These are phyloP conservation scores for Clanis bilineata DNA, from an alignment of 2,888 invertebrate genomes.

Conservation along the genomic window DNA sequence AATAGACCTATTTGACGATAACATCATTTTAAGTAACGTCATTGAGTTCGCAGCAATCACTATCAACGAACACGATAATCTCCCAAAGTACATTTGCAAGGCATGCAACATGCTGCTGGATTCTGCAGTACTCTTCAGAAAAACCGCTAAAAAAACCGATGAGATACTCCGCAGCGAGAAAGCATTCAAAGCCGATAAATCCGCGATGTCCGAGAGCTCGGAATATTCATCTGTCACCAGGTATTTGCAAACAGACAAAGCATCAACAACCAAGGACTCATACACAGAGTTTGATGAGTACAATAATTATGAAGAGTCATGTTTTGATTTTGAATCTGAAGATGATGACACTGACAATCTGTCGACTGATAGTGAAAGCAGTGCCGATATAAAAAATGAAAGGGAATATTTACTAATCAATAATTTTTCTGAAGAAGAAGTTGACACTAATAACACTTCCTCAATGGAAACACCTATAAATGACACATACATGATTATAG, in stretches of 20 bases:
- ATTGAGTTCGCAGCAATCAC: constrained; percentile 28
- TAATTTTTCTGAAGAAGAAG: constrained; percentile 7
- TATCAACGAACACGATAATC: constrained; percentile 29
- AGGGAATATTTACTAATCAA: constrained; percentile 7
- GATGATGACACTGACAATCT: background rate
- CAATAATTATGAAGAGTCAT: background rate
- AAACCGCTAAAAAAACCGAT: constrained; percentile 31
- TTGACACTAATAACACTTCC: constrained; percentile 16
- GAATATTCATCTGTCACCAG: background rate
- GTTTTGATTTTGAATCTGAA: background rate
- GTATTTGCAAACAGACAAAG: background rate
- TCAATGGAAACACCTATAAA: constrained; percentile 23
- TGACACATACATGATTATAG: constrained; percentile 22
- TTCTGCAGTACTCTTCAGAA: constrained; percentile 35
- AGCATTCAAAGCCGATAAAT: background rate
- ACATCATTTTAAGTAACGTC: constrained; percentile 30
- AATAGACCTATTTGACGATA: constrained; percentile 35
- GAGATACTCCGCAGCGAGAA: constrained; percentile 17
- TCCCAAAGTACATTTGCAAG: constrained; percentile 36
- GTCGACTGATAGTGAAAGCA: constrained; percentile 6
- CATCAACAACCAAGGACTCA: background rate
- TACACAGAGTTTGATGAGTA: background rate
- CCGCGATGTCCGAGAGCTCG: background rate
- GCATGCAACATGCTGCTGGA: constrained; percentile 29
- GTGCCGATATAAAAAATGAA: background rate